These are phyloP conservation scores for Xiphophorus hellerii DNA, from an alignment of 2,113 vertebrate genomes.

Conservation along the genomic window DNA sequence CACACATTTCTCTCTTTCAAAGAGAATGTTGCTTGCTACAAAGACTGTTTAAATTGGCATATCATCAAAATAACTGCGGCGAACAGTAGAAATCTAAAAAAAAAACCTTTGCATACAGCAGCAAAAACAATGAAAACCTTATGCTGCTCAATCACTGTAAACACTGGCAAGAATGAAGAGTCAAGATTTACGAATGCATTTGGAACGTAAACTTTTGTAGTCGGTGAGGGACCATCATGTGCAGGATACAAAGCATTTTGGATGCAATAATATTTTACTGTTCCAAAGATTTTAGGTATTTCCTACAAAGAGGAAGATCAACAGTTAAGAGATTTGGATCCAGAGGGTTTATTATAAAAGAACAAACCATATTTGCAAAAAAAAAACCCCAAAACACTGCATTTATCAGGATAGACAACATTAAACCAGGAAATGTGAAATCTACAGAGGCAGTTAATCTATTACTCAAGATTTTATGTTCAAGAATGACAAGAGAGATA, in stretches of 20 bases:
- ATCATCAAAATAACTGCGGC: conserved; percentile 60
- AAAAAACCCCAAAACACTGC: background rate
- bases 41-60: conserved; percentile 26
- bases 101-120: conserved; percentile 55
- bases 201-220: conserved; percentile 26
- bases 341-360: conserved; percentile 11
- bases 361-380: conserved; percentile 7
- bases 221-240: conserved; percentile 17
- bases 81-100: conserved; percentile 38
- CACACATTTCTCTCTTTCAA: conserved; percentile 56
- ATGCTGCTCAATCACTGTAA: conserved; percentile 54
- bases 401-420: background rate
- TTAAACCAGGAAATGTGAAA: conserved; percentile 19
- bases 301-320: conserved; percentile 16
- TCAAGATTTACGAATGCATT: conserved; percentile 57
- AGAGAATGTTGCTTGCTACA: conserved; percentile 51
- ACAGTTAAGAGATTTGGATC: conserved; percentile 28
- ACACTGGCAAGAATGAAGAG: conserved; percentile 50
- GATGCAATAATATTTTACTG: conserved; percentile 13
- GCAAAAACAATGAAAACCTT: conserved; percentile 69
- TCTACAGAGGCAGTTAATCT: conserved; percentile 5
- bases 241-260: conserved; percentile 21
- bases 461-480: conserved; percentile 19
- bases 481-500: conserved; percentile 32
- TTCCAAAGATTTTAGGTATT: conserved; percentile 28